Conservation (phyloP, 2,113 vertebrate species). For the Manacus vitellinus region DNA sequence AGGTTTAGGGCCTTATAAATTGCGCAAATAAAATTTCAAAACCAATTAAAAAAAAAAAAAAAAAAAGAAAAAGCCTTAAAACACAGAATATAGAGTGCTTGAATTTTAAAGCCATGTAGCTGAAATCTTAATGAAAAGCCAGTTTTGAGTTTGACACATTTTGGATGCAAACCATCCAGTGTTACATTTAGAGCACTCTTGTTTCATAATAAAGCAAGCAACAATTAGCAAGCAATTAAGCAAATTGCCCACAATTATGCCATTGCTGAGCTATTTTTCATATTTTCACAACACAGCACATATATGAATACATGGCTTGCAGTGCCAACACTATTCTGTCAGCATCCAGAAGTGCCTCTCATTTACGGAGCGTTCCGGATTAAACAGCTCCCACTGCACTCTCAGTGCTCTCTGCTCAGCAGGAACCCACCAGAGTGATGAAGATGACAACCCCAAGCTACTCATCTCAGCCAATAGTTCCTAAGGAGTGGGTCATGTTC, state of each 20-base stretch:
- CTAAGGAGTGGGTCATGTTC: not conserved
- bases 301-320: constrained; percentile 60
- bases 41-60: not conserved
- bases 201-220: constrained; percentile 72
- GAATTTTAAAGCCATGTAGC: not conserved
- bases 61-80: not conserved
- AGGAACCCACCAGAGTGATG: constrained; percentile 75
- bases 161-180: constrained; percentile 63
- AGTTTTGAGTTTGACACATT: constrained; percentile 50
- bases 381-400: constrained; percentile 64
- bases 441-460: constrained; percentile 72
- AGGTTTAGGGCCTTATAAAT: not conserved
- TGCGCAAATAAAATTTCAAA: not conserved
- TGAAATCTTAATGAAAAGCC: constrained; percentile 55
- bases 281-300: constrained; percentile 72
- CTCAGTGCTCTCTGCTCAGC: constrained; percentile 66
- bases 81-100: not conserved
- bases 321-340: constrained; percentile 71
- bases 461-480: constrained; percentile 73
- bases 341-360: constrained; percentile 67
- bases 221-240: constrained; percentile 74
- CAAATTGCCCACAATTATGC: constrained; percentile 78
- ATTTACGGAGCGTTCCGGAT: constrained; percentile 61
- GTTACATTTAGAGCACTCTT: constrained; percentile 65
- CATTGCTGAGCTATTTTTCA: constrained; percentile 72